phyloP scores from a whole-genome alignment of 1,140 invertebrate species.

The Drosophila guanche region DNA sequence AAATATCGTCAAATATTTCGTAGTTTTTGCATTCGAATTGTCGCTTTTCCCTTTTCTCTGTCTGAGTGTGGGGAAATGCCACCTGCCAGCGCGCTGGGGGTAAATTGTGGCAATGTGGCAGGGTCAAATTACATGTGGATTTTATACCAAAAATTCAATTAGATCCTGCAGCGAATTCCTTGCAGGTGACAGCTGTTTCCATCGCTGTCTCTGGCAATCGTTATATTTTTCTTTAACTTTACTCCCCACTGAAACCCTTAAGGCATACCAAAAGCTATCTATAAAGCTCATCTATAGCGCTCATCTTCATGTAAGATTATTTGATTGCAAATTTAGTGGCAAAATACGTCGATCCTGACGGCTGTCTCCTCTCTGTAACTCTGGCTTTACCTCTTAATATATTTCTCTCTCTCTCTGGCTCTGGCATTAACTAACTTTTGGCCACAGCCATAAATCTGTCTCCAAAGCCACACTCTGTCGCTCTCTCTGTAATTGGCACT shows the following conservation, averaged over 20 bases:
- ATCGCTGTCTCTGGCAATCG: no score
- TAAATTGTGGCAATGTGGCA: conserved; percentile 30
- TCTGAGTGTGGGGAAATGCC: conserved; percentile 1
- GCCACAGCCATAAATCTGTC: no score
- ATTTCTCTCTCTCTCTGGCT: no score
- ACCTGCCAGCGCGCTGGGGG: conserved; percentile 36
- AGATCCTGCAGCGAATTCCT: no score
- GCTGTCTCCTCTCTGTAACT: background rate
- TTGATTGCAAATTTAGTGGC: no score
- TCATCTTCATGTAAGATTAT: no score
- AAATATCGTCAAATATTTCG: conserved; percentile 24
- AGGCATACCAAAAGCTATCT: no score
- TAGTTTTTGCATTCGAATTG: conserved; percentile 46
- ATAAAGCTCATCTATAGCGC: no score
- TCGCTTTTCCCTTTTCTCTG: conserved; percentile 4
- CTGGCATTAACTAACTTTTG: conserved; percentile 16
- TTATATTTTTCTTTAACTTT: no score
- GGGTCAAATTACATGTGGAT: background rate
- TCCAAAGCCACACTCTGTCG: background rate
- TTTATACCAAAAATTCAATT: background rate
- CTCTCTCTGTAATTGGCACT: conserved; percentile 53
- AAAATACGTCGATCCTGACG: conserved; percentile 35
- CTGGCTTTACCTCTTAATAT: background rate
- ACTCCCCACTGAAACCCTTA: no score
- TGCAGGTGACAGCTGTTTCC: no score